A percentile compares a stretch with the other conserved stretches of the same genome.
These are phyloP conservation scores for Ophion slaviceki DNA, from an alignment of 2,888 invertebrate genomes.

Conservation along the genomic window DNA sequence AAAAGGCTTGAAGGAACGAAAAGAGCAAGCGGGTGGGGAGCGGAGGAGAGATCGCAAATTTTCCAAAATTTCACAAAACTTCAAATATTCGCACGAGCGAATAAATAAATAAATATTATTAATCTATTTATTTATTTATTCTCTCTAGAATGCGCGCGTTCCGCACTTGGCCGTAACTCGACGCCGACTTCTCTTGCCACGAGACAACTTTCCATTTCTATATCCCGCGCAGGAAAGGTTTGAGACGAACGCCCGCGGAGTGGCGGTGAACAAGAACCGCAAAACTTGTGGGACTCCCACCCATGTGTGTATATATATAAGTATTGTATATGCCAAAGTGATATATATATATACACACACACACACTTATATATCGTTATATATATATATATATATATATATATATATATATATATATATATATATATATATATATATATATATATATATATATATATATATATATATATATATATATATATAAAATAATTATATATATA, in stretches of 20 bases:
- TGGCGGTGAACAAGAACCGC: conserved; percentile 50
- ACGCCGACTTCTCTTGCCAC: conserved; percentile 53
- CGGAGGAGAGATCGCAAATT: neutral
- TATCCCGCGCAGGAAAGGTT: conserved; percentile 55
- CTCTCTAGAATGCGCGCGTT: conserved; percentile 25
- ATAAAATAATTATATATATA: too few relatives aligned
- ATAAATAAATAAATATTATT: neutral
- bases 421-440: too few relatives aligned
- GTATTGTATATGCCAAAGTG: too few relatives aligned
- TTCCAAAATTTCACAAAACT: neutral
- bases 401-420: too few relatives aligned
- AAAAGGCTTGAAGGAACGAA: neutral
- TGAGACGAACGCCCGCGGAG: conserved; percentile 40
- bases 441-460: too few relatives aligned
- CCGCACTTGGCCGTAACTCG: conserved; percentile 30
- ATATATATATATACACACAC: too few relatives aligned
- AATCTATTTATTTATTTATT: neutral
- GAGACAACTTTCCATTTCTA: conserved; percentile 81
- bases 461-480: too few relatives aligned
- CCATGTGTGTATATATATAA: neutral
- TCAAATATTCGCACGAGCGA: neutral
- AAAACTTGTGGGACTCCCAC: conserved; percentile 59
- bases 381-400: too few relatives aligned
- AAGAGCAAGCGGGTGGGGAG: neutral
- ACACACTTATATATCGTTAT: too few relatives aligned